A percentile compares a stretch with the other conserved stretches of the same genome.
phyloP scores from a whole-genome alignment of 2,888 invertebrate genomes.

The Drosophila melanosoma region DNA sequence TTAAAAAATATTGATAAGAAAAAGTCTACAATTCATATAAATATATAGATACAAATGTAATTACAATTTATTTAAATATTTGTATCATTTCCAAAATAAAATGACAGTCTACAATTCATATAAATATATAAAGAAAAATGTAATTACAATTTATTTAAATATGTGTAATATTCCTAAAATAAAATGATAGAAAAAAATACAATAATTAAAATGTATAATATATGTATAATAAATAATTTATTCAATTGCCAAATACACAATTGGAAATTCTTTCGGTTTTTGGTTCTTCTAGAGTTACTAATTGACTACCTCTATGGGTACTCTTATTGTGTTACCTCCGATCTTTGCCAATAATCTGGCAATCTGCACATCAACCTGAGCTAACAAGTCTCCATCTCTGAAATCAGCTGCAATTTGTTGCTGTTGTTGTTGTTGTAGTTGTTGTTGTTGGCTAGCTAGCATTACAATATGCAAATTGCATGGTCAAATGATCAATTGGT shows the following conservation, averaged over 20 bases:
- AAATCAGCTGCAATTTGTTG: slow-evolving; percentile 7
- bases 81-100: neutral
- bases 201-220: neutral
- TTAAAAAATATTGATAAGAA: neutral
- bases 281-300: neutral
- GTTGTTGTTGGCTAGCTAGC: neutral
- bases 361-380: neutral
- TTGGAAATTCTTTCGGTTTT: neutral
- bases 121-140: neutral
- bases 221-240: neutral
- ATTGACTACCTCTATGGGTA: neutral
- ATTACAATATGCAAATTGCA: slow-evolving; percentile 73
- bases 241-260: neutral
- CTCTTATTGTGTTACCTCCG: neutral
- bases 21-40: no score
- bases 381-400: slow-evolving; percentile 2
- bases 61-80: neutral
- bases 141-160: neutral
- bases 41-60: neutral
- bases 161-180: neutral
- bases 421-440: neutral
- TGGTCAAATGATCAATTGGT: slow-evolving; percentile 84
- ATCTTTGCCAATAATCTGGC: neutral
- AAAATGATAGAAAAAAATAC: neutral
- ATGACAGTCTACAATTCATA: neutral